Base-by-base conservation (phyloP, 2,113 vertebrate genomes). In the Podocnemis expansa region DNA sequence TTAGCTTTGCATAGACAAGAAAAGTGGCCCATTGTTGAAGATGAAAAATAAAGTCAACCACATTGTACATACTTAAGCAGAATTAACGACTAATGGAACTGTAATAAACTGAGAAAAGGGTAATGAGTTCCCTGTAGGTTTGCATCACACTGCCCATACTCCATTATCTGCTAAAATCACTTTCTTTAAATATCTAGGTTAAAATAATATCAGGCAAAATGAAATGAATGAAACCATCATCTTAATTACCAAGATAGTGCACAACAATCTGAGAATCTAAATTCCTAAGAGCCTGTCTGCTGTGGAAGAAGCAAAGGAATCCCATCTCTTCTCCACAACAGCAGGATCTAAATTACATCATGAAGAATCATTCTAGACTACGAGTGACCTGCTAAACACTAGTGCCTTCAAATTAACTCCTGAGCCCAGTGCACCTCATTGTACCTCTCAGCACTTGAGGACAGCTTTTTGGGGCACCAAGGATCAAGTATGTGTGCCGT, bases 41-140 rank as follows among this genome's bases (percentile, higher is more conserved):
- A 92, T 80, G 70, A 95, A 97, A 96, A 95, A 92, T 83, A 90
- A 94, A 97, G 95, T 73, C 82, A 67, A 73, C 87, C 24, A 2
- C 85, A 92, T 90, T 75, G 78, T 73, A 90, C 75, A 85, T 82
- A 92, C 92, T 89, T 89, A 78, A 96, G 78, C 88, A 92, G 95
- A 96, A 94, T 97, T 97, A 97, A 97, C 96, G 95, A 96, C 94
- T 89, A 95, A 96, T 91, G 93, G 96, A 97, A 92, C 84, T 86
- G 96, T 90, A 95, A 91, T 80, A 93, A 93, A 91, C 92, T 95
- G 94, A 91, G 90, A 92, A 96, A 94, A 96, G 73, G n/a, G 85
- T 97, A 97, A 97, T 97, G 93, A 97, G 94, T 75, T 97, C 95
- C 94, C 96, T 88, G 82, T 94, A 95, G 97, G 92, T 91, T 81